Evolutionary conservation across 2,888 invertebrate species (phyloP), one percentile per base, ranked within the genome.

Genomic region (Napeogenes inachia): DNA sequence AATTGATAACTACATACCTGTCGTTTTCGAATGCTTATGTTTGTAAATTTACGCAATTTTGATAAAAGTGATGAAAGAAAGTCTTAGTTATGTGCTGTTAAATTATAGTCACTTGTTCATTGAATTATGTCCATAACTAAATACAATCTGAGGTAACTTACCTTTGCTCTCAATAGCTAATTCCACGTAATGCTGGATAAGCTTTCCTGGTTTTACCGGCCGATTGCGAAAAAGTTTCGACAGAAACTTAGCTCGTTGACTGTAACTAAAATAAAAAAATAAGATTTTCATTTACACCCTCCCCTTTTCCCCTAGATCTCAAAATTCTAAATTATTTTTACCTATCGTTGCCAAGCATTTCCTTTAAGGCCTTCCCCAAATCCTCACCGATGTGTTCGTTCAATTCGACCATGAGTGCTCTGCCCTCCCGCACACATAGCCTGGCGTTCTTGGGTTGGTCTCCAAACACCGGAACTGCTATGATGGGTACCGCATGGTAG

Each of bases 81-180:
- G 6, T 2, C 35, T 5, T 35, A 12, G 42, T 8, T 42, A 5
- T 2, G 12, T 10, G 0, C 5, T 42, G 42, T 42, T 10, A 42
- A 42, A 42, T 42, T 10, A 42, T 10, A 10, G 42, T 35, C 42
- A 42, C 42, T 42, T 42, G 5, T 42, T 21, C 21, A 21, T 21
- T 21, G 21, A 21, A 21, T 21, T 21, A 21, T 21, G 21, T 21
- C 21, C 21, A 21, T 21, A 1, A 8, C 2, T 3, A 10, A 80
- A 81, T 0, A 81, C 80, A 71, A 54, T 35, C 46, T 38, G 56
- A 45, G 13, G 8, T 56, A 32, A 59, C 56, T 66, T 70, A 84
- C 85, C 85, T 73, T 82, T 77, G 45, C 69, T 80, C 59, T 83
- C 79, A 2, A 85, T 82, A 2, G 84, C 84, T 0, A 85, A 63